Base-by-base conservation (phyloP, 2,888 invertebrate species). In the Ormyrus rosae region DNA sequence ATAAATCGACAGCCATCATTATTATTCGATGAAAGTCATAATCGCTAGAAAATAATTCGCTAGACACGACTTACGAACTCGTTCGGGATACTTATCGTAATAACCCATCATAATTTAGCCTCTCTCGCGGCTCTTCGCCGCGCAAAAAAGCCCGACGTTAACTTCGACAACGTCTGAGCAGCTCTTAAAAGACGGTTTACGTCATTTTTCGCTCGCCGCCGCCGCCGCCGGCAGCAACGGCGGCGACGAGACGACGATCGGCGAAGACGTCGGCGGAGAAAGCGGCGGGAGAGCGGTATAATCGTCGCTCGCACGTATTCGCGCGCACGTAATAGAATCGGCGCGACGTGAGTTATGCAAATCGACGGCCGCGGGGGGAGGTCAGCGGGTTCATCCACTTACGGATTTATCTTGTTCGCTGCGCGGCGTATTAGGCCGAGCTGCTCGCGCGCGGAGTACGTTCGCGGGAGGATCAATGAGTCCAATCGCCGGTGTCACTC, bases 321-420 rank as follows among this genome's bases (percentile, higher is more conserved):
- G 69, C 68, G 19, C 19, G 61, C 50, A 73, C 68, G 60, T 74
- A 80, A 78, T 82, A 56, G 82, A 83, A 82, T 81, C 82, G 83
- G 68, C 78, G 74, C 81, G 83, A 81, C 84, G 83, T 81, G 83
- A 82, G 82, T 84, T 84, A 83, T 84, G 83, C 81, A 83, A 83
- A 82, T 82, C 71, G 53, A 48, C 60, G 19, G 55, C 64, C 79
- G 81, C 70, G 50, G 45, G 19, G 6, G 60, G 76, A 81, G 83
- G 83, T 83, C 83, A 82, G 77, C 75, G 80, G 75, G 82, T 81
- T 84, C 83, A 77, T 82, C 78, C 80, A 78, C 79, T 83, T 81
- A 70, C 74, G 72, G 76, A 79, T 81, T 81, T 80, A 81, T 83
- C 78, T 81, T 75, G 19, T 0, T 0, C 46, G 65, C 72, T 70